Percentiles rank a stretch among this genome's conserved stretches.
Evolutionary conservation across 2,888 invertebrate species (phyloP).

Genomic region (Geophilus truncorum): DNA sequence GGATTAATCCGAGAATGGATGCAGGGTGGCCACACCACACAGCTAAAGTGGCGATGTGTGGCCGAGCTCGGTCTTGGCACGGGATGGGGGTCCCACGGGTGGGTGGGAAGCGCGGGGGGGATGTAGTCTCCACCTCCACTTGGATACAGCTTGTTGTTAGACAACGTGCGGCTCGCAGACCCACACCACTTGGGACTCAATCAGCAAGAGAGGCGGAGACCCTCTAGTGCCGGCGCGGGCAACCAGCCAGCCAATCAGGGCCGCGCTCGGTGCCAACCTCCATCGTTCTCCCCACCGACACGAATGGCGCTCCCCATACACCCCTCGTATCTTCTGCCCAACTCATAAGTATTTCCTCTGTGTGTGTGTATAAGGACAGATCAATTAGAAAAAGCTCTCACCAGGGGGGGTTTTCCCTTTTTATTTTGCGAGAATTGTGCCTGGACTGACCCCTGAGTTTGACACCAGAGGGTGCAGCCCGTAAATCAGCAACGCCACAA

Average conservation of each 20-base stretch:
- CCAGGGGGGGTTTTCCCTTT: not conserved
- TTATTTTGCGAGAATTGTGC: not conserved
- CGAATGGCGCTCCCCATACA: not conserved
- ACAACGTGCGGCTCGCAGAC: not conserved
- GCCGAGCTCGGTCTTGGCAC: not conserved
- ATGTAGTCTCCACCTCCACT: not conserved
- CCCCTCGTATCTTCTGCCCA: not conserved
- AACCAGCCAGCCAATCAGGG: not conserved
- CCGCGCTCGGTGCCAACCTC: not conserved
- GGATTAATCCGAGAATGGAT: not conserved
- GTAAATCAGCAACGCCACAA: constrained; percentile 31
- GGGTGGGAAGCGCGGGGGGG: not conserved
- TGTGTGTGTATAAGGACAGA: constrained; percentile 25
- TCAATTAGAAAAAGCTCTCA: constrained; percentile 31
- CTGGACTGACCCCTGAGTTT: not conserved
- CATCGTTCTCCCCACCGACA: constrained; percentile 4
- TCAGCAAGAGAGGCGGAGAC: constrained; percentile 2
- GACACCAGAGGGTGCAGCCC: not conserved
- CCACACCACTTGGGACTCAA: not conserved
- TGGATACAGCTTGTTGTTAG: constrained; percentile 6
- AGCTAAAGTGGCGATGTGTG: not conserved
- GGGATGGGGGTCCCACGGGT: not conserved
- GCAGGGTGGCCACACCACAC: constrained; percentile 2
- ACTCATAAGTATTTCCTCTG: not conserved
- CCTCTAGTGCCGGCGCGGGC: not conserved